These are phyloP conservation scores for Drosophila imparisetae DNA, from an alignment of 2,888 invertebrate species.

Conservation along the genomic window DNA sequence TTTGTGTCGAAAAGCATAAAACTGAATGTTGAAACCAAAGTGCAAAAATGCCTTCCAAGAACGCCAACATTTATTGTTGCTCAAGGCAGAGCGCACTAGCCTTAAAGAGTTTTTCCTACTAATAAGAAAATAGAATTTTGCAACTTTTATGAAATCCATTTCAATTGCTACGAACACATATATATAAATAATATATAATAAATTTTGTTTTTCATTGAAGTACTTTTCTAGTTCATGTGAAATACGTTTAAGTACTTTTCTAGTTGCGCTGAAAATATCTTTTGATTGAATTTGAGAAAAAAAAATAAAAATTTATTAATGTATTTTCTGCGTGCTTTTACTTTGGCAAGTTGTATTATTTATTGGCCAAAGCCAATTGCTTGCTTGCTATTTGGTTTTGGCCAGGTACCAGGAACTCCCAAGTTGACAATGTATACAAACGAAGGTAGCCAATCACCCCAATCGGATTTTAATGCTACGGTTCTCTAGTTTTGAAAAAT, in stretches of 20 bases:
- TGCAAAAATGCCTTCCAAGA: slow-evolving; percentile 10
- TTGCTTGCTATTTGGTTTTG: slow-evolving; percentile 19
- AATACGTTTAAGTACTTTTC: neutral
- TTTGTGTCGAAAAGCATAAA: slow-evolving; percentile 24
- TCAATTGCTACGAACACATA: neutral
- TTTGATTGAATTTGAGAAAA: slow-evolving; percentile 5
- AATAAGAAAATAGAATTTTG: neutral
- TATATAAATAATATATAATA: neutral
- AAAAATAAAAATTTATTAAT: slow-evolving; percentile 19
- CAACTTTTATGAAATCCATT: neutral
- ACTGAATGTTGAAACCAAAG: slow-evolving; percentile 27
- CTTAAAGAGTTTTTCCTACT: slow-evolving; percentile 1
- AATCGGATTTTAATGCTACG: slow-evolving; percentile 4
- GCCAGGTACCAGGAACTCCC: slow-evolving; percentile 1
- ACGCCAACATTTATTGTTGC: slow-evolving; percentile 28
- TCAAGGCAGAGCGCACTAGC: slow-evolving; percentile 6
- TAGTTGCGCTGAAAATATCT: neutral
- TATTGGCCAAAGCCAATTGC: slow-evolving; percentile 32
- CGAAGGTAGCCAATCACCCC: slow-evolving; percentile 24
- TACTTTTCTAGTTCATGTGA: neutral
- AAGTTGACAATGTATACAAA: slow-evolving; percentile 11
- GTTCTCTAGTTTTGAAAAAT: slow-evolving; percentile 20
- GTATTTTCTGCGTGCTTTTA: slow-evolving; percentile 22
- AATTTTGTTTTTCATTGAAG: neutral
- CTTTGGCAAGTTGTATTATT: slow-evolving; percentile 21